A percentile compares a stretch with the other conserved stretches of the same genome.
These are phyloP conservation scores for Himalopsyche japonica DNA, from an alignment of 2,888 invertebrate species.

Conservation along the genomic window DNA sequence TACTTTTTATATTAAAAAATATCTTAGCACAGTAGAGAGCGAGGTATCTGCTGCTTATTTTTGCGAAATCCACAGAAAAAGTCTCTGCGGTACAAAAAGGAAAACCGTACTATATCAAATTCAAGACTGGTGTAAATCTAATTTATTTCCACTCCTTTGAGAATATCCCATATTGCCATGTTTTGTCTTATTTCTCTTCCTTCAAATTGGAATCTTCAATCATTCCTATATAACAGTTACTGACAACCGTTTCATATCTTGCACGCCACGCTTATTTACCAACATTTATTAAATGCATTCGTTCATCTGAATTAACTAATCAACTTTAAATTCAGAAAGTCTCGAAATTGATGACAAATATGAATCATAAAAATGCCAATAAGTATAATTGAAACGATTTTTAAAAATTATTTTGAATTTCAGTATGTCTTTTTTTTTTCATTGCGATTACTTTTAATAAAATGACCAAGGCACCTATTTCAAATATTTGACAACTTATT, in stretches of 20 bases:
- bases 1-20: neutral
- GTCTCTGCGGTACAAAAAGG: conserved; percentile 8
- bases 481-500: too few species aligned
- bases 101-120: conserved; percentile 27
- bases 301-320: too few species aligned
- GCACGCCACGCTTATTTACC: too few species aligned
- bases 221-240: conserved; percentile 20
- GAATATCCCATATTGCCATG: conserved; percentile 35
- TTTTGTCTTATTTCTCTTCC: conserved; percentile 35
- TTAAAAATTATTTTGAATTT: too few species aligned
- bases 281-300: too few species aligned
- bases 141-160: conserved; percentile 39
- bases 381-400: too few species aligned
- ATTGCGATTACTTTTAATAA: too few species aligned
- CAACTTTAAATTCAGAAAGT: too few species aligned
- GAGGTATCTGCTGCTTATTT: conserved; percentile 6
- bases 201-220: conserved; percentile 39
- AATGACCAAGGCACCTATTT: too few species aligned
- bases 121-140: conserved; percentile 40
- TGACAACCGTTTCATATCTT: neutral
- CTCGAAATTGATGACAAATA: too few species aligned
- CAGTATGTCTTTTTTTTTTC: too few species aligned
- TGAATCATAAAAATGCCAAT: too few species aligned
- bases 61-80: conserved; percentile 15
- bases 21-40: neutral